Evolutionary conservation across 2,797 vertebrate genomes (phyloP).

Genomic region (Rhinichthys osculus): DNA sequence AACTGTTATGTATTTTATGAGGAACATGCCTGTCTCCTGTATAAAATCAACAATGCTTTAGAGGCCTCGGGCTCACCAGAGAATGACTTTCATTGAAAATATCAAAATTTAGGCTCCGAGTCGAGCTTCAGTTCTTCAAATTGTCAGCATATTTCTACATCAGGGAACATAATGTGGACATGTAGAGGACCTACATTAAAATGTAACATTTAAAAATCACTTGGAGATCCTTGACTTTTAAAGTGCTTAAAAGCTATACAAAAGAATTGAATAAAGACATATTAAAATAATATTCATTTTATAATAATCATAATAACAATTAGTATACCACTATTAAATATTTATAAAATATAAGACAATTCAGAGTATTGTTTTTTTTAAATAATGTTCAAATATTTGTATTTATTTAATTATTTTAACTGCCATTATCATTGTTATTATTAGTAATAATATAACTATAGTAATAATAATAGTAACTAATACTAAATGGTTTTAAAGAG

Average conservation of each 20-base stretch:
- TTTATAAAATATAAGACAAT: too few species aligned
- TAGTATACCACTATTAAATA: too few species aligned
- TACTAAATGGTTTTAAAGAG: too few species aligned
- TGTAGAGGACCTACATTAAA: background rate
- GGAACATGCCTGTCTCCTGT: background rate
- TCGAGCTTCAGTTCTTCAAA: background rate
- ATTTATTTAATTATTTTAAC: too few species aligned
- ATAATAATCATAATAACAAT: too few species aligned
- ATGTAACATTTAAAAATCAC: background rate
- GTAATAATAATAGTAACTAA: too few species aligned
- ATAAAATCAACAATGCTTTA: slow-evolving; percentile 12
- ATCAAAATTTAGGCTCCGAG: background rate
- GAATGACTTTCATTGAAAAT: background rate
- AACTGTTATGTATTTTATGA: background rate
- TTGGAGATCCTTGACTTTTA: background rate
- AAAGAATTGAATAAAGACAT: too few species aligned
- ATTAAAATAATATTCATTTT: too few species aligned
- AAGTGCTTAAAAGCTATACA: background rate
- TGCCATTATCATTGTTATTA: too few species aligned
- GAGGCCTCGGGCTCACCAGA: background rate
- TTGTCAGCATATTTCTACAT: background rate
- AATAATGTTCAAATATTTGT: too few species aligned
- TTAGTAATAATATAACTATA: too few species aligned
- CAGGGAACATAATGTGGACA: background rate
- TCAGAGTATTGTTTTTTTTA: too few species aligned